phyloP scores from a whole-genome alignment of 2,113 vertebrate genomes.

The Mastomys natalensis region DNA sequence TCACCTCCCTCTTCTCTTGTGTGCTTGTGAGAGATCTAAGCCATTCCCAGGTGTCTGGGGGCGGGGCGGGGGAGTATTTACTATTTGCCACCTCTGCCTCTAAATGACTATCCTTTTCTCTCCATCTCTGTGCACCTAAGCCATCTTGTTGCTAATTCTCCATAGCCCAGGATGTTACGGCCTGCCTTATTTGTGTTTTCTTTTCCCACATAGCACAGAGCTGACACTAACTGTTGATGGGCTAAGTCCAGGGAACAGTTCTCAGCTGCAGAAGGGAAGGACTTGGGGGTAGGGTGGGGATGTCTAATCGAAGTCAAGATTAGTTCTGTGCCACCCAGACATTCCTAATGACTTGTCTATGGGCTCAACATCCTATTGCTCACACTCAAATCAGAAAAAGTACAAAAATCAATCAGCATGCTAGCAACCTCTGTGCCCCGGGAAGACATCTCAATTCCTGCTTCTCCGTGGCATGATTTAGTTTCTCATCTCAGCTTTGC shows the following conservation, averaged over 20 bases:
- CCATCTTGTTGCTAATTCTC: not conserved
- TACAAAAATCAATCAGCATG: not conserved
- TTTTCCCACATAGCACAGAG: not conserved
- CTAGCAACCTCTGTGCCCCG: not conserved
- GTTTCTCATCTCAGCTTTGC: not conserved
- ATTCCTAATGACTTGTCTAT: not conserved
- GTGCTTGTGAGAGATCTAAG: not conserved
- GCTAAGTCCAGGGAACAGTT: not conserved
- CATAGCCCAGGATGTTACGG: not conserved
- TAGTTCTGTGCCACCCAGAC: rapidly evolving
- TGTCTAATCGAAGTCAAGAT: not conserved
- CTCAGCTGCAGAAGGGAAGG: not conserved
- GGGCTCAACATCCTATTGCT: not conserved
- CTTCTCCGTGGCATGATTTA: not conserved
- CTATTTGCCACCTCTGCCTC: not conserved
- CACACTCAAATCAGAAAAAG: not conserved
- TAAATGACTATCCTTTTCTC: not conserved
- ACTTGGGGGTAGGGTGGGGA: not conserved
- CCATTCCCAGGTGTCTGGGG: not conserved
- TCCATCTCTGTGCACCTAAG: not conserved
- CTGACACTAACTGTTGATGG: not conserved
- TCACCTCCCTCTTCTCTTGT: not conserved
- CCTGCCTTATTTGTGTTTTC: not conserved
- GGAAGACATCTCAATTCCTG: not conserved
- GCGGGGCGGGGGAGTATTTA: too few species aligned